Conservation (phyloP, 1,140 invertebrate species). For the Vollenhovia emeryi region DNA sequence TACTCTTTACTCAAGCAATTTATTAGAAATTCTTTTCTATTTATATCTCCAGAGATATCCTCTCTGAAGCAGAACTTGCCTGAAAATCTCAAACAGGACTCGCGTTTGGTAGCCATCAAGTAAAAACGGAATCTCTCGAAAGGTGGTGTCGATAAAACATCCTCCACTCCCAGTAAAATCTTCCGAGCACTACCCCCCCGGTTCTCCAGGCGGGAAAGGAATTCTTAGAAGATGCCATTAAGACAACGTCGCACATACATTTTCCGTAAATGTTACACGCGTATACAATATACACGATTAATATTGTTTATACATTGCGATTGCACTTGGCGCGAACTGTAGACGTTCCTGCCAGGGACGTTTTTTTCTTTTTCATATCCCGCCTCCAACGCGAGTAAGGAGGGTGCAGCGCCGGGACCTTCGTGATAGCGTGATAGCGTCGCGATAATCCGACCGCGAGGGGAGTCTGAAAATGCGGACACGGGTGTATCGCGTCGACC, state of each 20-base stretch:
- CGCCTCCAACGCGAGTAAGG: neutral
- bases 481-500: constrained; percentile 25
- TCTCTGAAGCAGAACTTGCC: neutral
- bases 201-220: too few species aligned
- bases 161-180: too few species aligned
- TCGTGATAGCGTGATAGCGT: constrained; percentile 14
- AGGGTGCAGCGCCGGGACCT: neutral
- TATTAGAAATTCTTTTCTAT: neutral
- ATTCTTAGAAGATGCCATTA: too few species aligned
- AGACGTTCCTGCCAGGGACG: too few species aligned
- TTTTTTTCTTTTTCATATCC: neutral
- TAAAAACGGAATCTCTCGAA: too few species aligned
- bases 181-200: too few species aligned
- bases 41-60: neutral
- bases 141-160: too few species aligned
- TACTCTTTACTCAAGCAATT: neutral
- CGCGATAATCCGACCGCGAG: constrained; percentile 49
- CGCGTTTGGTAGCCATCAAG: neutral
- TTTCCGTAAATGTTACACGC: neutral
- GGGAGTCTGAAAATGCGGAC: constrained; percentile 48
- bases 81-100: neutral
- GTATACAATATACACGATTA: neutral
- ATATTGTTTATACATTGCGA: neutral
- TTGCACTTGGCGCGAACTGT: neutral
- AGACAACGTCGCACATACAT: neutral